Conservation (phyloP, 2,888 invertebrate genomes). For the Diarsia dahlii region DNA sequence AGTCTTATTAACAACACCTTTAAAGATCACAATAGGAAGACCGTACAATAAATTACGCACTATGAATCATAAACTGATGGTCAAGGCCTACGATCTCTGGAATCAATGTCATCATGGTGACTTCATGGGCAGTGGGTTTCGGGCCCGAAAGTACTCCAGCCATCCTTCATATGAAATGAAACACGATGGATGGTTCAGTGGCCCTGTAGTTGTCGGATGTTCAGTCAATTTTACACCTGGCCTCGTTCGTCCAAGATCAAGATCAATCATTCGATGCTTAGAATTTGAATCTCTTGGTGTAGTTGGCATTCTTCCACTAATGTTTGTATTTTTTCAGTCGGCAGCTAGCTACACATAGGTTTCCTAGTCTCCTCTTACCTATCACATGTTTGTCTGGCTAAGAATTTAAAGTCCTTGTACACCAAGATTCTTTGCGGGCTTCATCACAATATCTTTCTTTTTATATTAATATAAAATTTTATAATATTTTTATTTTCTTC, state of each 20-base stretch:
- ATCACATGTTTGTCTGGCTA: background rate
- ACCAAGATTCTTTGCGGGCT: background rate
- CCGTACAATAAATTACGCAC: constrained; percentile 17
- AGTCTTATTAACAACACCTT: constrained; percentile 12
- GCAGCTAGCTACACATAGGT: background rate
- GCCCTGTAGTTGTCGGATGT: background rate
- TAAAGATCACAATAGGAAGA: constrained; percentile 27
- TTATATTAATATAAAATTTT: no score
- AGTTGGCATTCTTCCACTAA: background rate
- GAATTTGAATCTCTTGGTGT: background rate
- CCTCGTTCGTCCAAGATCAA: background rate
- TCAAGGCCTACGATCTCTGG: constrained; percentile 9
- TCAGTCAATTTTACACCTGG: background rate
- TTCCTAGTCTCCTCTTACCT: no score
- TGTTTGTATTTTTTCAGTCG: background rate
- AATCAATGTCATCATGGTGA: constrained; percentile 10
- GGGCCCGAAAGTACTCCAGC: background rate
- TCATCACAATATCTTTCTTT: background rate
- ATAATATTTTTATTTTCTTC: no score
- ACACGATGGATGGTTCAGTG: background rate
- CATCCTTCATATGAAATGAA: background rate
- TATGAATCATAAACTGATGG: constrained; percentile 42
- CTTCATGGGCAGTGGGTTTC: background rate
- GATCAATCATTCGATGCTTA: background rate
- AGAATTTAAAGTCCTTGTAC: background rate